Conservation (phyloP, 1,140 invertebrate genomes). For the Hyposmocoma kahamanoa region DNA sequence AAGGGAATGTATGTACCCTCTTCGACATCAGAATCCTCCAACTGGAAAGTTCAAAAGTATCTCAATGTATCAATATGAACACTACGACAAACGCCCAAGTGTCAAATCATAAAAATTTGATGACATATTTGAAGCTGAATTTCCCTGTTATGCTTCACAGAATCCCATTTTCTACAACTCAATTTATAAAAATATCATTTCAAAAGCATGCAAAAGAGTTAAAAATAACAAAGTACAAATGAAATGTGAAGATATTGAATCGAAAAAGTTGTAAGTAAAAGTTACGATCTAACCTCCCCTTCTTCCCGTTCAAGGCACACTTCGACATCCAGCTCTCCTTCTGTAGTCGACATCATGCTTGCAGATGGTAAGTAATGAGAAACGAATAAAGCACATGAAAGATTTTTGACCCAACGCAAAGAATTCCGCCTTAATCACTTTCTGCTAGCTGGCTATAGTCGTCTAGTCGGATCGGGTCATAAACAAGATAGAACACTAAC, state of each 20-base stretch:
- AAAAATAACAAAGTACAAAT: conserved; percentile 1
- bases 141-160: too few species aligned
- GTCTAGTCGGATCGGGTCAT: too few species aligned
- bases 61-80: too few species aligned
- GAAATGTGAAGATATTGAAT: neutral
- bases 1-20: conserved; percentile 60
- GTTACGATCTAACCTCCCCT: conserved; percentile 52
- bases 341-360: conserved; percentile 63
- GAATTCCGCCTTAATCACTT: conserved; percentile 37
- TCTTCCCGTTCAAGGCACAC: conserved; percentile 56
- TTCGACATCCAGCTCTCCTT: conserved; percentile 61
- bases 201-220: conserved; percentile 3
- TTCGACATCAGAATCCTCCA: conserved; percentile 65
- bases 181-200: neutral
- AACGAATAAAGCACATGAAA: conserved; percentile 51
- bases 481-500: too few species aligned
- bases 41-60: conserved; percentile 35
- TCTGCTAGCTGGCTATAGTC: conserved; percentile 15
- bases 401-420: conserved; percentile 36
- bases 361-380: conserved; percentile 19
- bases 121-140: too few species aligned
- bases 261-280: conserved; percentile 13
- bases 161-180: conserved; percentile 3
- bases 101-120: neutral
- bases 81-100: conserved; percentile 1